Percentiles rank a stretch among this genome's conserved stretches.
These are phyloP conservation scores for Teleopsis dalmanni DNA, from an alignment of 1,140 invertebrate genomes.

Conservation along the genomic window DNA sequence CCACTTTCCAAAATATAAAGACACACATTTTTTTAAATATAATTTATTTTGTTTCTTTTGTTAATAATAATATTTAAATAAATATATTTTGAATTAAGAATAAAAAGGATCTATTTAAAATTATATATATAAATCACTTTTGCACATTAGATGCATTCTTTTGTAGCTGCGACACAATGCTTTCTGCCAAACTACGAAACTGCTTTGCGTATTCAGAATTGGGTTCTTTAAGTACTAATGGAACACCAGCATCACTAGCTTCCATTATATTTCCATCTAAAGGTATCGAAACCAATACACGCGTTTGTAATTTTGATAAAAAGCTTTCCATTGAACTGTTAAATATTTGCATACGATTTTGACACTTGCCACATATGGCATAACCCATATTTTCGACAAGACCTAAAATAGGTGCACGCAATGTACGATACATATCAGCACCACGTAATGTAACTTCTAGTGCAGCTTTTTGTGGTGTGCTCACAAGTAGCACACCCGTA, in stretches of 20 bases:
- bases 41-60: no score
- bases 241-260: constrained; percentile 66
- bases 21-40: no score
- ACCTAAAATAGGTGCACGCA: constrained; percentile 72
- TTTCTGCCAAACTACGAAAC: constrained; percentile 22
- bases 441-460: constrained; percentile 73
- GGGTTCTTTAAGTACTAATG: constrained; percentile 64
- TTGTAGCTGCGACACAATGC: constrained; percentile 14
- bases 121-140: not conserved
- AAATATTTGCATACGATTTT: constrained; percentile 54
- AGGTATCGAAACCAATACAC: constrained; percentile 66
- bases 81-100: not conserved
- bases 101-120: not conserved
- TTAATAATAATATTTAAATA: not conserved
- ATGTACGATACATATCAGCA: constrained; percentile 70
- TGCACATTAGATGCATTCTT: not conserved
- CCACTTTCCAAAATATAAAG: no score
- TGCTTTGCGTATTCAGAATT: constrained; percentile 40
- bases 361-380: constrained; percentile 65
- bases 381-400: constrained; percentile 81
- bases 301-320: constrained; percentile 49
- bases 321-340: constrained; percentile 50
- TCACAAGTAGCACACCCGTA: constrained; percentile 69
- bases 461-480: constrained; percentile 77
- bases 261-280: constrained; percentile 62